Base-by-base conservation (phyloP, 2,888 invertebrate species). In the Parelbella ahira region DNA sequence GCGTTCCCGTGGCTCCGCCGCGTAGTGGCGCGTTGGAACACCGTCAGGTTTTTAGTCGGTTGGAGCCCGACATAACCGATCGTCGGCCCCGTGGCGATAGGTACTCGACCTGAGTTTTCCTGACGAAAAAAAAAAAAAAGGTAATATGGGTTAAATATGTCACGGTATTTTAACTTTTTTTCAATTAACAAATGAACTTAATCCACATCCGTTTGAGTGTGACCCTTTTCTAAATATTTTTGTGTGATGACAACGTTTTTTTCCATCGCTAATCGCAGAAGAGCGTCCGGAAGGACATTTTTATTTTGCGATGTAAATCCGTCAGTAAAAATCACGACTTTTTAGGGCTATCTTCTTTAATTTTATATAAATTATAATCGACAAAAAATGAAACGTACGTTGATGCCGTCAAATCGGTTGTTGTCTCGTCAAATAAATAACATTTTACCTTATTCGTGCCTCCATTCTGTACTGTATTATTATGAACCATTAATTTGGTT, bases 111-210 rank as follows among this genome's bases (percentile, higher is more conserved):
- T n/a, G n/a, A n/a, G n/a, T n/a, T n/a, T n/a, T n/a, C n/a, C n/a
- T n/a, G n/a, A n/a, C n/a, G n/a, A n/a, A n/a, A n/a, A n/a, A n/a
- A n/a, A n/a, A n/a, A n/a, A n/a, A n/a, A n/a, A n/a, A n/a, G n/a
- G n/a, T 39, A 24, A 10, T 4, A n/a, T 5, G 25, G 30, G 10
- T 32, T n/a, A 32, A 32, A 23, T 24, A 39, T 32, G 8, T 39
- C 30, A 5, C 6, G 5, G 6, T 39, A 4, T 49, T 45, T 49
- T 38, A 44, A 20, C 10, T 51, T 57, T 29, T 49, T 52, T 49
- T 69, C 68, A 34, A 69, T 59, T 1, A 39, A 28, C 15, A 51
- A 49, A 42, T 72, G 67, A 1, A 66, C 58, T 2, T 57, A 60
- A 44, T 71, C 69, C 2, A 27, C 36, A 10, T 45, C 45, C 45